A percentile compares a stretch with the other conserved stretches of the same genome.
phyloP scores from a whole-genome alignment of 2,797 vertebrate genomes.

The Betta splendens region DNA sequence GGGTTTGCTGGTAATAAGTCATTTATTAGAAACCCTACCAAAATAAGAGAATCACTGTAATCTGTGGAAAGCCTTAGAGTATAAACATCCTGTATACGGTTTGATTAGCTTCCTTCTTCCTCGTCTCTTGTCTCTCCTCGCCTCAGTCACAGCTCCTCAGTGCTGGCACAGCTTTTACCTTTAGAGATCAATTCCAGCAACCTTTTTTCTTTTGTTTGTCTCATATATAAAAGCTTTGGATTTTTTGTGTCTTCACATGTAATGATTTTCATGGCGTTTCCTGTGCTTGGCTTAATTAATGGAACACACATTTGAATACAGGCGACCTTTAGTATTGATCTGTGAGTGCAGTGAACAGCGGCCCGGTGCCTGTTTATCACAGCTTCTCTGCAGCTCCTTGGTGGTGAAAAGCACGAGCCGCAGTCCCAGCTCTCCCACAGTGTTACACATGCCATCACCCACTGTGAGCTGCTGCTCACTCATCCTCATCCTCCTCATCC shows the following conservation, averaged over 20 bases:
- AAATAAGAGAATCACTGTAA: no score
- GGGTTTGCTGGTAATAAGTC: no score
- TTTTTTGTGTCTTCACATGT: no score
- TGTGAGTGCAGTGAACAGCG: not conserved
- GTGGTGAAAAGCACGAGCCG: not conserved
- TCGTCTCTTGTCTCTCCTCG: no score
- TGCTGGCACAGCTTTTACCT: no score
- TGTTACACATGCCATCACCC: not conserved
- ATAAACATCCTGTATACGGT: no score
- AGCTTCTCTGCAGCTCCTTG: not conserved
- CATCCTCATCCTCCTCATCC: constrained; percentile 9
- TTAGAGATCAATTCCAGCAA: not conserved
- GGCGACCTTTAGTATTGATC: not conserved
- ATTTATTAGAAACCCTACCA: no score
- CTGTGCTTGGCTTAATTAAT: not conserved
- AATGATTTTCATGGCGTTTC: not conserved
- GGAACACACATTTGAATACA: not conserved
- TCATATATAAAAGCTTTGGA: not conserved
- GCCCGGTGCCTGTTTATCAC: not conserved
- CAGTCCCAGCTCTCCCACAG: not conserved
- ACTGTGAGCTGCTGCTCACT: not conserved
- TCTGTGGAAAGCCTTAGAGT: no score
- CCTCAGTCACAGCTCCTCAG: no score
- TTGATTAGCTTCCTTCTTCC: no score
- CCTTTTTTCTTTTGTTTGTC: no score